Percentiles rank a stretch among this genome's conserved stretches.
These are phyloP conservation scores for Hoplias malabaricus DNA, from an alignment of 2,113 vertebrate genomes.

Conservation along the genomic window DNA sequence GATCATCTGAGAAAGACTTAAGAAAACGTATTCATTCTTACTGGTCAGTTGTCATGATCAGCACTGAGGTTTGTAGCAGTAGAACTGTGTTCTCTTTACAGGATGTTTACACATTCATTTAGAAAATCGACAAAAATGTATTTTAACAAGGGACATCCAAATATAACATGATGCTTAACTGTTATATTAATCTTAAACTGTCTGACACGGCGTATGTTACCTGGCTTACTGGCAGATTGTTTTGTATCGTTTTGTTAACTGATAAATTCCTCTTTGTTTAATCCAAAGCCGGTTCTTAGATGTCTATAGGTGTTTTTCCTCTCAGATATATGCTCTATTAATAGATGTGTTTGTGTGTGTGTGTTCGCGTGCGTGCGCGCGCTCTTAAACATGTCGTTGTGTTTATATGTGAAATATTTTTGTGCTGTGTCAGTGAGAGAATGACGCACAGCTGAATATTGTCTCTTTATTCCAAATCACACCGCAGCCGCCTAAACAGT, in stretches of 20 bases:
- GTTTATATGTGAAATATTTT: constrained; percentile 43
- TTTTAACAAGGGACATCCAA: too few relatives aligned
- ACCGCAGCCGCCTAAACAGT: background rate
- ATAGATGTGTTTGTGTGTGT: constrained; percentile 8
- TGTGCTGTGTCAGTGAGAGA: constrained; percentile 2
- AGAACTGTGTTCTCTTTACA: too few relatives aligned
- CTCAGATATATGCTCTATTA: constrained; percentile 10
- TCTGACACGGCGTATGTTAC: background rate
- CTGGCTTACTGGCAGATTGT: too few relatives aligned
- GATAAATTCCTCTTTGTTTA: background rate
- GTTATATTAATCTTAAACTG: too few relatives aligned
- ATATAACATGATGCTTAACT: too few relatives aligned
- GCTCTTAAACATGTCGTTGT: background rate
- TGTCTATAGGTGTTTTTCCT: background rate
- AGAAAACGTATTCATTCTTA: too few relatives aligned
- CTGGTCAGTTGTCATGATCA: too few relatives aligned
- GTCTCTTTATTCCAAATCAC: constrained; percentile 55
- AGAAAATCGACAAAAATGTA: too few relatives aligned
- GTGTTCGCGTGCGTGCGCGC: background rate
- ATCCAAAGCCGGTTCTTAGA: background rate
- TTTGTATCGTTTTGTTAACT: background rate
- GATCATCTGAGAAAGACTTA: too few relatives aligned
- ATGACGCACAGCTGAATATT: constrained; percentile 14
- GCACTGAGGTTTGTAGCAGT: too few relatives aligned
- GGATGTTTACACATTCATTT: too few relatives aligned